Base-by-base conservation (phyloP, 2,888 invertebrate genomes). In the Orthonychiurus folsomi region DNA sequence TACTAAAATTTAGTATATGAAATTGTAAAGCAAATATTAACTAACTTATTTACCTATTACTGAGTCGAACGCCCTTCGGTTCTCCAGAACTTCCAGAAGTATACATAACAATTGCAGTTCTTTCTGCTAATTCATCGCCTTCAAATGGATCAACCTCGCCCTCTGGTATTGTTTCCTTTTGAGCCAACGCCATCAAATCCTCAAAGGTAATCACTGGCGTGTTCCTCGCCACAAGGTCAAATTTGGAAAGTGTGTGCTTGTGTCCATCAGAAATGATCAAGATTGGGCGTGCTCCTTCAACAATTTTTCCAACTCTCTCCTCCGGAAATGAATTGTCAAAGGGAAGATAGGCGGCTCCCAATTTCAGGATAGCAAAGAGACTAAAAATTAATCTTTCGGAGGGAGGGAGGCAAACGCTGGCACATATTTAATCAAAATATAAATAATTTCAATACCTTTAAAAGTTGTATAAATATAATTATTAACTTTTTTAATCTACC, bases 321-420 rank as follows among this genome's bases (percentile, higher is more conserved):
- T 81, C 81, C 0, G 92, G 91, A 73, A 84, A 84, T 61, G 80
- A 78, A 0, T 85, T 84, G 75, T 91, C 91, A 73, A 93, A 80
- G 0, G 92, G 92, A 60, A 92, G 79, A 77, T 92, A 93, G 0
- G 90, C 87, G 20, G 87, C 87, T 0, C 91, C 91, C 0, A 86
- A 81, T 78, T 90, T 90, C 83, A 89, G 85, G 59, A 86, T 83
- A 0, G 88, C 84, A 65, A 92, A 76, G 24, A 92, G 77, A 0
- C 85, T 78, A 27, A 83, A 79, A 5, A 90, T 81, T 64, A 87
- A 75, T 37, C 78, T 81, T 73, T 88, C 86, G 2, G 86, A 60
- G 21, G 65, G 62, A 24, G 60, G 65, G n/a, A 56, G n/a, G 25
- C 62, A 65, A 15, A 66, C 50, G 1, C n/a, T n/a, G n/a, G n/a